Evolutionary conservation across 2,888 invertebrate species (phyloP), one percentile per base, ranked within the genome.

Genomic region (Tridacna gigas): DNA sequence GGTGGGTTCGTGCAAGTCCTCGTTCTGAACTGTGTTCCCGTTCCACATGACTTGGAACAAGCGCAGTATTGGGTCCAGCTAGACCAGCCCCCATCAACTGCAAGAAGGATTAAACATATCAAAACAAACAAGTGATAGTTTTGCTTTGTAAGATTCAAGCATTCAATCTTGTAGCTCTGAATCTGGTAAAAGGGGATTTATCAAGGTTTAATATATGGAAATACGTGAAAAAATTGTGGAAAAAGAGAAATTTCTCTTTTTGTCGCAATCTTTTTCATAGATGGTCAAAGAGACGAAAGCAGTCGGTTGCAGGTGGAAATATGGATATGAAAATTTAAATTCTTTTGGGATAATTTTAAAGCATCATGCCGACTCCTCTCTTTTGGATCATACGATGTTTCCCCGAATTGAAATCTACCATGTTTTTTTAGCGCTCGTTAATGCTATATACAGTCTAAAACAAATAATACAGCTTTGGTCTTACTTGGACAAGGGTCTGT

Each of bases 401-500:
- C n/a, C n/a, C n/a, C n/a, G n/a, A n/a, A n/a, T n/a, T n/a, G n/a
- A n/a, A n/a, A n/a, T n/a, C n/a, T n/a, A n/a, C n/a, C n/a, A n/a
- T n/a, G n/a, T n/a, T n/a, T n/a, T n/a, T n/a, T n/a, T n/a, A n/a
- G n/a, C n/a, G n/a, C n/a, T n/a, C n/a, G n/a, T n/a, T n/a, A n/a
- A n/a, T n/a, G 37, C 2, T 37, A 37, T 37, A 37, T 37, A 37
- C 37, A 37, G 7, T 37, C 37, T 7, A 7, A 37, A 7, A 7
- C 37, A 37, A 37, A n/a, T 56, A 56, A 56, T 9, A n/a, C 1
- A 56, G 9, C 1, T 56, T 5, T 20, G 9, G 56, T 56, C 47
- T 77, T 65, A 65, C 65, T 28, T 20, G 65, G 26, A 28, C 65
- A 65, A 26, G 65, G 28, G 11, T 73, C 81, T 28, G 77, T 76